Evolutionary conservation across 1,140 invertebrate species (phyloP).

Genomic region (Diploscapter pachys): DNA sequence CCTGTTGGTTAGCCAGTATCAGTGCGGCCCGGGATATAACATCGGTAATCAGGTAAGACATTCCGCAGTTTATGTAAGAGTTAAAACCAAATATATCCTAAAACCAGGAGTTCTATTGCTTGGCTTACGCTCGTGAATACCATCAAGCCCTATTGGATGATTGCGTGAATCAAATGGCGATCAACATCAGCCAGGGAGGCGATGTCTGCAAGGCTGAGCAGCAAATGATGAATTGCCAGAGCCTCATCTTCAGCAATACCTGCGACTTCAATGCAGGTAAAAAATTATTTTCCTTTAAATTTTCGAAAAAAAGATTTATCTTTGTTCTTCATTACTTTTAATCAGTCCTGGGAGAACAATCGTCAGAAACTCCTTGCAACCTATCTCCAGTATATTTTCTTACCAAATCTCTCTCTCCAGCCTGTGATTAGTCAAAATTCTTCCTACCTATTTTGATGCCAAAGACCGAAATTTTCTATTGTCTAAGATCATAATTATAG

Average conservation of each 20-base stretch:
- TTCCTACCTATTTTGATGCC: no score
- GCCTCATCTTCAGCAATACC: conserved; percentile 5
- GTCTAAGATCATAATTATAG: no score
- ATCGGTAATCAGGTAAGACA: neutral
- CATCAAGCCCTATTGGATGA: conserved; percentile 21
- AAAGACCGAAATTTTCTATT: no score
- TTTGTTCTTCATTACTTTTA: no score
- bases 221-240: conserved; percentile 12
- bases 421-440: no score
- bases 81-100: neutral
- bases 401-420: no score
- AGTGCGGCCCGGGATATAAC: conserved; percentile 18
- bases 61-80: conserved; percentile 2
- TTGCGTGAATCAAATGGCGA: conserved; percentile 10
- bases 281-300: no score
- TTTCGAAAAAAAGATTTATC: no score
- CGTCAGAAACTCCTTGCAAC: no score
- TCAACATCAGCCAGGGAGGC: conserved; percentile 3
- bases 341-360: no score
- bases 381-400: no score
- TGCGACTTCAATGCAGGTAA: conserved; percentile 8
- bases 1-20: conserved; percentile 13
- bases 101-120: conserved; percentile 13
- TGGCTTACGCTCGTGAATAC: conserved; percentile 19
- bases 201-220: conserved; percentile 23